Evolutionary conservation across 1,140 invertebrate species (phyloP).

Genomic region (Polyergus mexicanus): DNA sequence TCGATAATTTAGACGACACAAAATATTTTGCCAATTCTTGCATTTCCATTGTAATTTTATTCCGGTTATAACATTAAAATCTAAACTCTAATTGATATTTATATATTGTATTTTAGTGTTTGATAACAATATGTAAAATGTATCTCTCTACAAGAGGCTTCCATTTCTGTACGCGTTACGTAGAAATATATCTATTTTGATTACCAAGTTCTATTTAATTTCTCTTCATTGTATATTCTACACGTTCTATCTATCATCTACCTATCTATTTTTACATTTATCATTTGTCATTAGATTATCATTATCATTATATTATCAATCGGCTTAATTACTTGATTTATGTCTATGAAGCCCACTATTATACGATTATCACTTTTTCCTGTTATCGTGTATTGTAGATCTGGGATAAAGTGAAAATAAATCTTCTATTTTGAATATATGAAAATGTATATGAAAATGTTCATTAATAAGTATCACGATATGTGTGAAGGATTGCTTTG

Average conservation of each 20-base stretch:
- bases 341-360: too few species aligned
- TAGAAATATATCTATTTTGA: not conserved
- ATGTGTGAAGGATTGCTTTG: slow-evolving; percentile 26
- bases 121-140: not conserved
- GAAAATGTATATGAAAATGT: not conserved
- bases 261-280: not conserved
- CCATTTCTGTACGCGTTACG: not conserved
- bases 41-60: slow-evolving; percentile 10
- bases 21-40: not conserved
- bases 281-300: not conserved
- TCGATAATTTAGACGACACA: not conserved
- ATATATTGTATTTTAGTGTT: not conserved
- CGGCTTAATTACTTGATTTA: not conserved
- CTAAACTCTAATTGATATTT: not conserved
- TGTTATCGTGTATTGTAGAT: not conserved
- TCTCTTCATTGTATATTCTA: not conserved
- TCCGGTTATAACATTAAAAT: not conserved
- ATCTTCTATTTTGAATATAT: not conserved
- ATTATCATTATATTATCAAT: not conserved
- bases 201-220: not conserved
- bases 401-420: not conserved
- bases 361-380: not conserved
- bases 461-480: slow-evolving; percentile 2
- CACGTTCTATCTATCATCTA: not conserved
- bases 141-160: not conserved